These are phyloP conservation scores for Drosophila austrosaltans DNA, from an alignment of 2,888 invertebrate genomes.

Conservation along the genomic window DNA sequence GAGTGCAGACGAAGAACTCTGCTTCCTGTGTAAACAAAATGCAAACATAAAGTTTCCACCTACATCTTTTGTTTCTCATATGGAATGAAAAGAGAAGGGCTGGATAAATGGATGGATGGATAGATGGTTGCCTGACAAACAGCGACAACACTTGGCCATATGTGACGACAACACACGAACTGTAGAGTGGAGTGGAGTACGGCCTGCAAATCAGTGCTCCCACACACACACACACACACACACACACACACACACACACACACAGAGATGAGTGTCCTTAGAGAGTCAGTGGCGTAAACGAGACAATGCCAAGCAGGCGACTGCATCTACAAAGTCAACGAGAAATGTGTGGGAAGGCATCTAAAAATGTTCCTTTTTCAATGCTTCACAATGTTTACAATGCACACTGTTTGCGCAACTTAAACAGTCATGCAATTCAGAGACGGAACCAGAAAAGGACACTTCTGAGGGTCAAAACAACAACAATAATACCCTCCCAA, in stretches of 20 bases:
- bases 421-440: slow-evolving; percentile 57
- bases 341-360: neutral
- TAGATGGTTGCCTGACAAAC: too few relatives aligned
- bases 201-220: slow-evolving; percentile 25
- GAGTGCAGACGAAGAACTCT: slow-evolving; percentile 33
- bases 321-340: neutral
- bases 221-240: slow-evolving; percentile 39
- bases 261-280: slow-evolving; percentile 54
- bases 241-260: slow-evolving; percentile 17
- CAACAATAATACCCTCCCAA: neutral
- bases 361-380: neutral
- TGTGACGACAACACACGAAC: slow-evolving; percentile 22
- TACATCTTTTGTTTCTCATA: slow-evolving; percentile 48
- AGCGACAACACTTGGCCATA: slow-evolving; percentile 35
- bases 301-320: slow-evolving; percentile 55
- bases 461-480: neutral
- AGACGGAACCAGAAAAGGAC: neutral
- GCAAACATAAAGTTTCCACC: slow-evolving; percentile 8
- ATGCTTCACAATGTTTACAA: slow-evolving; percentile 31
- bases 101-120: neutral
- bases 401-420: slow-evolving; percentile 56
- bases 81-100: neutral
- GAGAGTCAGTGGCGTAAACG: slow-evolving; percentile 70
- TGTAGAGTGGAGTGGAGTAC: slow-evolving; percentile 18
- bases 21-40: slow-evolving; percentile 32